A percentile compares a stretch with the other conserved stretches of the same genome.
phyloP scores from a whole-genome alignment of 2,797 vertebrate species.

The Rhadinocentrus ornatus region DNA sequence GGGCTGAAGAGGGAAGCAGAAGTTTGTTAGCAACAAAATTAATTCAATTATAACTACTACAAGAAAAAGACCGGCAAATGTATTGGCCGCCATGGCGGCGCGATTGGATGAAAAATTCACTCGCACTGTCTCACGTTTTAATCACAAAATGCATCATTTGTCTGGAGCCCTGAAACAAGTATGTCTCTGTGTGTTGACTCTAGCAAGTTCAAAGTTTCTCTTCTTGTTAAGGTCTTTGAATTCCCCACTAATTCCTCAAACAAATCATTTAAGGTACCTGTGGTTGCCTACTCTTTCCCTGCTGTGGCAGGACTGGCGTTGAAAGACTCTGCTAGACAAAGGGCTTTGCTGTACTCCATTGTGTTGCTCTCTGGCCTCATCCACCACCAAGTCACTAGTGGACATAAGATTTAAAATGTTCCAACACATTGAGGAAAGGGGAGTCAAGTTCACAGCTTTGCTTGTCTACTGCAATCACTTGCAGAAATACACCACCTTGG shows the following conservation, averaged over 20 bases:
- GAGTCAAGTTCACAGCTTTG: slow-evolving; percentile 71
- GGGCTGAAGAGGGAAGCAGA: too few relatives aligned
- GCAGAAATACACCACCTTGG: slow-evolving; percentile 48
- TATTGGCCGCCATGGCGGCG: too few relatives aligned
- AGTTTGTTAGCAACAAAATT: too few relatives aligned
- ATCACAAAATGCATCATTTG: too few relatives aligned
- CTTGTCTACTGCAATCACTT: slow-evolving; percentile 68
- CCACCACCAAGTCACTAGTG: slow-evolving; percentile 47
- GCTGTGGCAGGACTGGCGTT: slow-evolving; percentile 22
- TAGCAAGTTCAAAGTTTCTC: slow-evolving; percentile 20
- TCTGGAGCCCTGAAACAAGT: too few relatives aligned
- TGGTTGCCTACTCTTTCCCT: slow-evolving; percentile 35
- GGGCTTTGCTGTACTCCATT: slow-evolving; percentile 28
- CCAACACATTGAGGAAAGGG: slow-evolving; percentile 53
- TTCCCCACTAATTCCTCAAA: slow-evolving; percentile 28
- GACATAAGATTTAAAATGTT: slow-evolving; percentile 64
- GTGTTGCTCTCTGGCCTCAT: slow-evolving; percentile 31
- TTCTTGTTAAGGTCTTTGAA: slow-evolving; percentile 18
- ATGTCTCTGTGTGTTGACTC: slow-evolving; percentile 13
- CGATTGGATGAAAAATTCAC: too few relatives aligned
- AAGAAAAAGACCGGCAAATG: too few relatives aligned
- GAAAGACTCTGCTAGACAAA: slow-evolving; percentile 47
- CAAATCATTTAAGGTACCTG: slow-evolving; percentile 36
- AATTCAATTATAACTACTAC: too few relatives aligned
- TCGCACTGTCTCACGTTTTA: too few relatives aligned